These are phyloP conservation scores for Ctenomys sociabilis DNA, from an alignment of 2,113 vertebrate species.

Conservation along the genomic window DNA sequence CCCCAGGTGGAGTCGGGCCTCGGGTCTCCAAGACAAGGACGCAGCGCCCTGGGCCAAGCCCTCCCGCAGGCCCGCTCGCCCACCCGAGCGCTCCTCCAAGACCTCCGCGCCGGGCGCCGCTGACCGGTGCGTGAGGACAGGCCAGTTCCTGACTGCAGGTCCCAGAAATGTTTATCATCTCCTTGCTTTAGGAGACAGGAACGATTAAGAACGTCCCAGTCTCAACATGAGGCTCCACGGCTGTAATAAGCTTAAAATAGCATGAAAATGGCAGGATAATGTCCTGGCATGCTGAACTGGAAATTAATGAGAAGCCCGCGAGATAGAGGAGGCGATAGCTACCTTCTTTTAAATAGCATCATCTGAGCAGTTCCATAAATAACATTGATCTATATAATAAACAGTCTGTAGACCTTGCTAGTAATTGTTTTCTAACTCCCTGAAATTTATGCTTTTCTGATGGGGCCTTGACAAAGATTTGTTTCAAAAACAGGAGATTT, in stretches of 20 bases:
- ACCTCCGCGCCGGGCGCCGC: constrained; percentile 53
- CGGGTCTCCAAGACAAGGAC: no score
- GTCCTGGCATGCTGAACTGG: constrained; percentile 61
- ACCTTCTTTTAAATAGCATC: constrained; percentile 58
- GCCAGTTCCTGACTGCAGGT: constrained; percentile 57
- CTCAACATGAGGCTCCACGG: constrained; percentile 65
- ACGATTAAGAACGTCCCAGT: constrained; percentile 75
- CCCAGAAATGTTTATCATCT: constrained; percentile 80
- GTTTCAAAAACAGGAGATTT: constrained; percentile 66
- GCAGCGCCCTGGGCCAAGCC: no score
- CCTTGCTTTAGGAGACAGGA: constrained; percentile 72
- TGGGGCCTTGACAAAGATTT: constrained; percentile 47
- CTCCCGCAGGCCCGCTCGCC: neutral
- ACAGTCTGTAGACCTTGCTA: constrained; percentile 48
- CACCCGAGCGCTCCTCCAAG: constrained; percentile 62
- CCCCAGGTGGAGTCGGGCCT: no score
- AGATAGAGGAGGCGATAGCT: constrained; percentile 64
- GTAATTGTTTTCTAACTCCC: constrained; percentile 57
- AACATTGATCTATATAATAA: constrained; percentile 51
- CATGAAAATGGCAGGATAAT: constrained; percentile 58
- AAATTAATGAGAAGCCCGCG: constrained; percentile 63
- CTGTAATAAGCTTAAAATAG: constrained; percentile 74
- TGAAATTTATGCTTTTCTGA: constrained; percentile 15
- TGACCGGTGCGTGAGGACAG: constrained; percentile 69
- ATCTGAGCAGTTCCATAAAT: constrained; percentile 42